Conservation (phyloP, 2,888 invertebrate genomes). For the Pyralis farinalis region DNA sequence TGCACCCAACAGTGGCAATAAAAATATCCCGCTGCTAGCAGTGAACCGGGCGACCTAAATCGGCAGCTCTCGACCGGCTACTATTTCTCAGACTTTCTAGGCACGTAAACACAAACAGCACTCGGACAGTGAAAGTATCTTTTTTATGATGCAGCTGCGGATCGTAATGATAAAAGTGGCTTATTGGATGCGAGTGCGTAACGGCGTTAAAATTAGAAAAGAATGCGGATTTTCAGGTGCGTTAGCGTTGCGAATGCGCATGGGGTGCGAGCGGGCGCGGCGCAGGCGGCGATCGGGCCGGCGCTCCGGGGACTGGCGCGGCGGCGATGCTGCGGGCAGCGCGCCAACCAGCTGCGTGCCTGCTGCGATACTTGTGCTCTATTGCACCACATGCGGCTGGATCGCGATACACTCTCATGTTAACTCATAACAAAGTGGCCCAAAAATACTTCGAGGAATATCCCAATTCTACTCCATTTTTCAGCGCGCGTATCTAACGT, state of each 20-base stretch:
- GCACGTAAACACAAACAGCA: conserved; percentile 33
- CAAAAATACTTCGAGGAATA: conserved; percentile 39
- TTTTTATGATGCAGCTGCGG: conserved; percentile 16
- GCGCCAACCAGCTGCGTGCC: conserved; percentile 53
- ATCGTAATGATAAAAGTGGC: conserved; percentile 7
- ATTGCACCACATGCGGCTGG: conserved; percentile 58
- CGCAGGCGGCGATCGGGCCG: conserved; percentile 62
- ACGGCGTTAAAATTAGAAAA: conserved; percentile 15
- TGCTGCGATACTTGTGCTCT: conserved; percentile 61
- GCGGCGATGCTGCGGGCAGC: conserved; percentile 46
- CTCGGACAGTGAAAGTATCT: conserved; percentile 22
- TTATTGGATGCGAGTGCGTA: conserved; percentile 17
- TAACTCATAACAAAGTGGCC: conserved; percentile 61
- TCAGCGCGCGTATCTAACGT: too few species aligned
- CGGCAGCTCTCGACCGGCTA: conserved; percentile 50
- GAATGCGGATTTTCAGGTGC: conserved; percentile 12
- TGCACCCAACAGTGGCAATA: conserved; percentile 72
- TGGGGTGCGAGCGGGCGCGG: conserved; percentile 26
- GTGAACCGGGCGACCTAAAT: conserved; percentile 79
- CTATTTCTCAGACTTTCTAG: conserved; percentile 43
- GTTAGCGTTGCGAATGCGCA: conserved; percentile 12
- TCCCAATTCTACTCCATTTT: too few species aligned
- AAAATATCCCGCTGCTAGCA: conserved; percentile 77
- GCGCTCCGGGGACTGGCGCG: conserved; percentile 66
- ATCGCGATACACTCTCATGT: conserved; percentile 37